phyloP scores from a whole-genome alignment of 2,888 invertebrate genomes.

The Platycnemis pennipes region DNA sequence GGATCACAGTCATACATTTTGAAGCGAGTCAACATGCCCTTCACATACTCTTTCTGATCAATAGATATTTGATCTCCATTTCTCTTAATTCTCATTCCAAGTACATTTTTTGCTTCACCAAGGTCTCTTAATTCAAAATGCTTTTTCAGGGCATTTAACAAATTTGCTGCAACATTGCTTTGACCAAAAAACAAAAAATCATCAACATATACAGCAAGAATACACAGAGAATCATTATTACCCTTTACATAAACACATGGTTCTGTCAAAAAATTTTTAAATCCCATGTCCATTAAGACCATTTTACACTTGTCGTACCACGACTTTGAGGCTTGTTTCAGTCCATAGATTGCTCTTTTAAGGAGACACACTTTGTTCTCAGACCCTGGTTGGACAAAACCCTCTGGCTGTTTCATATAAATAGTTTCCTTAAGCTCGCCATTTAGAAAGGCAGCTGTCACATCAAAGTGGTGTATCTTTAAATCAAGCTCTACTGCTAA shows the following conservation, averaged over 20 bases:
- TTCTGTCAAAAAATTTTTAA: neutral
- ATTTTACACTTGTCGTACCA: neutral
- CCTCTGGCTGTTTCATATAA: neutral
- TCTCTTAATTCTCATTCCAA: too few species aligned
- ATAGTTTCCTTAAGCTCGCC: neutral
- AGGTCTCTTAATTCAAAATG: too few species aligned
- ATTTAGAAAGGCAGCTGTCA: neutral
- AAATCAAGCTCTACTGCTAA: neutral
- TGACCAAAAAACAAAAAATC: too few species aligned
- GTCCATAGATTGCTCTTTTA: neutral
- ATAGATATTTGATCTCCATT: too few species aligned
- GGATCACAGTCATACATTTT: neutral
- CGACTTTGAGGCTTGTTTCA: neutral
- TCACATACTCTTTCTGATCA: too few species aligned
- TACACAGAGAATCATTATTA: neutral
- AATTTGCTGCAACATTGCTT: too few species aligned
- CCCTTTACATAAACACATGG: neutral
- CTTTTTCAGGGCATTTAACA: too few species aligned
- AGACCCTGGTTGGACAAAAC: neutral
- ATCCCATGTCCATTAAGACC: neutral
- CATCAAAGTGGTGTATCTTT: neutral
- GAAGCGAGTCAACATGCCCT: neutral
- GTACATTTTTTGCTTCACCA: too few species aligned
- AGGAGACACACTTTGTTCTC: neutral
- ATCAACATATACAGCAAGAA: neutral